Evolutionary conservation across 2,113 vertebrate genomes (phyloP).

Genomic region (Scomber japonicus): DNA sequence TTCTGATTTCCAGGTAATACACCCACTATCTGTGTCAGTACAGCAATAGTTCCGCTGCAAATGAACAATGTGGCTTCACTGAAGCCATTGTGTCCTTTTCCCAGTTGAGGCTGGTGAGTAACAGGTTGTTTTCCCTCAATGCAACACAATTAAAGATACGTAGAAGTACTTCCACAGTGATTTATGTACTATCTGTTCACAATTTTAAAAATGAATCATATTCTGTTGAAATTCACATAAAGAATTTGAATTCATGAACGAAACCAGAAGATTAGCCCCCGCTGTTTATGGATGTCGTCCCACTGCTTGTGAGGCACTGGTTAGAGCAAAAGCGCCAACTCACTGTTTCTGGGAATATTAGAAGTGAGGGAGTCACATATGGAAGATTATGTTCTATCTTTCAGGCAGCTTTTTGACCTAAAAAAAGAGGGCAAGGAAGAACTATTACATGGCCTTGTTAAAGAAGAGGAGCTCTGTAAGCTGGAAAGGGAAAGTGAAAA

Average conservation of each 20-base stretch:
- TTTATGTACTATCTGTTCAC: not conserved
- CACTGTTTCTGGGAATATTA: not conserved
- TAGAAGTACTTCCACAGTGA: not conserved
- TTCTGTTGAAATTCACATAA: not conserved
- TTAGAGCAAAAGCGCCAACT: not conserved
- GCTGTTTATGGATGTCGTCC: not conserved
- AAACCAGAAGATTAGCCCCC: too few relatives aligned
- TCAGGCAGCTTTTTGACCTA: not conserved
- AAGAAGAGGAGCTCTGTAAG: not conserved
- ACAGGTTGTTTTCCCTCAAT: not conserved
- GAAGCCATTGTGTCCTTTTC: not conserved
- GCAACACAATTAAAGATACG: not conserved
- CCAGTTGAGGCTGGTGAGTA: not conserved
- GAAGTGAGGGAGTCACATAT: not conserved
- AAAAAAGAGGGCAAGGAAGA: not conserved
- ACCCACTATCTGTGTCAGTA: not conserved
- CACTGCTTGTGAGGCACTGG: not conserved
- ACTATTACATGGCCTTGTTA: not conserved
- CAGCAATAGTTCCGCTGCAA: not conserved
- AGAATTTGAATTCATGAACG: not conserved
- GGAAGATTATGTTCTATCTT: not conserved
- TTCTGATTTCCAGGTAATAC: slow-evolving; percentile 50
- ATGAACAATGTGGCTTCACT: not conserved
- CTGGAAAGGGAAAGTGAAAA: not conserved
- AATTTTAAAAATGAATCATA: not conserved